Evolutionary conservation across 2,113 vertebrate species (phyloP).

Genomic region (Tyto alba): DNA sequence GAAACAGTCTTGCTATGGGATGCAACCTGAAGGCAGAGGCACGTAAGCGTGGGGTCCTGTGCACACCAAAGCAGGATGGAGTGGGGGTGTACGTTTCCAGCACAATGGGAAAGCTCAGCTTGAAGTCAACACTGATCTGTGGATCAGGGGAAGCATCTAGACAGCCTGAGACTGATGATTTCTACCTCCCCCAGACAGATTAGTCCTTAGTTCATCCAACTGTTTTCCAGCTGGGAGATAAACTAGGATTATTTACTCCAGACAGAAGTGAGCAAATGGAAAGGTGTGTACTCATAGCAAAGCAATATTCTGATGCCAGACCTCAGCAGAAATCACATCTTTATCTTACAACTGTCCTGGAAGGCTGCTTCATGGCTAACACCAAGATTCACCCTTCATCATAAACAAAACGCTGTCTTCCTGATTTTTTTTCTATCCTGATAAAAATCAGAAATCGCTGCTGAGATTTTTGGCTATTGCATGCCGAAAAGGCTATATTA

Average conservation of each 20-base stretch:
- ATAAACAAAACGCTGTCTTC: not conserved
- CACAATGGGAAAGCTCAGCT: not conserved
- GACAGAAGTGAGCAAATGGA: not conserved
- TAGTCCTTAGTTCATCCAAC: not conserved
- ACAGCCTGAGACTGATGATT: not conserved
- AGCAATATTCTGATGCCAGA: not conserved
- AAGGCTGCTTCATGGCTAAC: not conserved
- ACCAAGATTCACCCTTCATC: not conserved
- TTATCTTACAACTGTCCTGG: not conserved
- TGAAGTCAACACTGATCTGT: not conserved
- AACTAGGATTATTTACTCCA: not conserved
- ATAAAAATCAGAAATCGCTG: not conserved
- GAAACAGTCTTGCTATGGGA: accelerated
- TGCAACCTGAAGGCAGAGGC: accelerated
- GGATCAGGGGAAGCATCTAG: not conserved
- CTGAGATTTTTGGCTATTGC: not conserved
- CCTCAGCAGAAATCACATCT: not conserved
- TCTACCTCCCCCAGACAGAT: not conserved
- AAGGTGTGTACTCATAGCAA: not conserved
- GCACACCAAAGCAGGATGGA: accelerated
- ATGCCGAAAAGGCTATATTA: not conserved
- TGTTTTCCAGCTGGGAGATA: not conserved
- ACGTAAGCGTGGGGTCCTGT: accelerated
- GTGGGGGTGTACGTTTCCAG: accelerated
- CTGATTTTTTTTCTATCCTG: not conserved